phyloP scores from a whole-genome alignment of 2,797 vertebrate genomes.

The Platalea minor region DNA sequence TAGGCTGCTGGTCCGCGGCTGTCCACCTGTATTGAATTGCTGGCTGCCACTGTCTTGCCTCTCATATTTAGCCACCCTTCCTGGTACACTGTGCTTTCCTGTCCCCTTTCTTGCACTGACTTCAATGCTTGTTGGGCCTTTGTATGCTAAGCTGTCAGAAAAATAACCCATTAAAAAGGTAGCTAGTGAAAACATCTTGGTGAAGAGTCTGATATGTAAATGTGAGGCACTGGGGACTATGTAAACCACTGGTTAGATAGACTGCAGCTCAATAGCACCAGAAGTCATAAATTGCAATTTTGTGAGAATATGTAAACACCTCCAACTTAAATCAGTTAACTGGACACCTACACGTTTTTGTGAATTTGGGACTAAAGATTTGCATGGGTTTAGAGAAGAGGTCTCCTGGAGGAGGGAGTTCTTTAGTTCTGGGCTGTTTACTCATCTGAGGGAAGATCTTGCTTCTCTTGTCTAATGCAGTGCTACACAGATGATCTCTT shows the following conservation, averaged over 20 bases:
- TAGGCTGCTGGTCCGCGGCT: not conserved
- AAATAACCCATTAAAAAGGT: not conserved
- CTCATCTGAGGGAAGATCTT: not conserved
- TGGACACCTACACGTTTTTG: not conserved
- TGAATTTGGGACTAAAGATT: not conserved
- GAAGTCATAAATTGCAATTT: not conserved
- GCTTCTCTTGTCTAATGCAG: not conserved
- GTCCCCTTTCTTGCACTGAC: not conserved
- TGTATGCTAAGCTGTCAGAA: not conserved
- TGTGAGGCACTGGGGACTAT: not conserved
- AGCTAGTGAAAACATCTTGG: not conserved
- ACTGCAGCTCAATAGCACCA: not conserved
- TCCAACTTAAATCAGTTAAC: not conserved
- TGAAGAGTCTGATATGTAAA: not conserved
- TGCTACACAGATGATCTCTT: not conserved
- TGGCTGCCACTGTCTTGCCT: not conserved
- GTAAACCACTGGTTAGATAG: not conserved
- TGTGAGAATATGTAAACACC: not conserved
- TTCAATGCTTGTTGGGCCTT: not conserved
- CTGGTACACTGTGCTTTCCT: not conserved
- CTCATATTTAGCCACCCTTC: not conserved
- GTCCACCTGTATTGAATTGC: not conserved
- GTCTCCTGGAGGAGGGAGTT: not conserved
- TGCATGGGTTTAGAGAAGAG: not conserved
- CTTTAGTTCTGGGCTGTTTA: not conserved